Evolutionary conservation across 2,797 vertebrate species (phyloP), one percentile per base, ranked within the genome.

Genomic region (Amphiprion clarkii): DNA sequence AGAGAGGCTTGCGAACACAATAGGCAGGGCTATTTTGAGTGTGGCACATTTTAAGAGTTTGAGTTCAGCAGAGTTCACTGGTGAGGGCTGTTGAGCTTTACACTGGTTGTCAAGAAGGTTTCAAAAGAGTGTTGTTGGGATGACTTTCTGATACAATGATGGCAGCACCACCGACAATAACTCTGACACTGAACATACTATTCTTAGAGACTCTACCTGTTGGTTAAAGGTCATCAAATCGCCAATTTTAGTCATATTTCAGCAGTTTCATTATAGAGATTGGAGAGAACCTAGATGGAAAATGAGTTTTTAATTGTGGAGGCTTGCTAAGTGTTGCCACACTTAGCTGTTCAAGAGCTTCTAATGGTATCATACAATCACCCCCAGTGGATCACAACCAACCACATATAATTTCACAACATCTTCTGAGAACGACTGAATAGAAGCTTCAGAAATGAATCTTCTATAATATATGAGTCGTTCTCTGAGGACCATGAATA

Each of bases 11-110:
- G 49, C 25, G 63, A 54, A 70, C 17, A 78, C 71, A 71, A 78
- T 42, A 27, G 71, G 13, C 33, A n/a, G 53, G 33, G 52, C 59
- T 80, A 72, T 75, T 82, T 73, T 27, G 23, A 52, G 27, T 6
- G 19, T 2, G 7, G 53, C 29, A n/a, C 61, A 52, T 27, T 21
- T 63, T 49, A 48, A 48, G 62, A 54, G 13, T 33, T 2, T 9
- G 5, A 21, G 27, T 57, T 36, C 36, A 19, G 17, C 2, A 0
- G 56, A 44, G 51, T 46, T 58, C 8, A 44, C 40, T 0, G 11
- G 33, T 1, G 46, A 59, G 19, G 58, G 61, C 7, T 36, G 33
- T 16, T 4, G 33, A 52, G 11, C 49, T 71, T 23, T 64, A 29
- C 5, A 2, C 73, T 67, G 57, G 2, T 4, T 49, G 36, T 55